Conservation (phyloP, 1,140 invertebrate species). For the Cherax quadricarinatus region DNA sequence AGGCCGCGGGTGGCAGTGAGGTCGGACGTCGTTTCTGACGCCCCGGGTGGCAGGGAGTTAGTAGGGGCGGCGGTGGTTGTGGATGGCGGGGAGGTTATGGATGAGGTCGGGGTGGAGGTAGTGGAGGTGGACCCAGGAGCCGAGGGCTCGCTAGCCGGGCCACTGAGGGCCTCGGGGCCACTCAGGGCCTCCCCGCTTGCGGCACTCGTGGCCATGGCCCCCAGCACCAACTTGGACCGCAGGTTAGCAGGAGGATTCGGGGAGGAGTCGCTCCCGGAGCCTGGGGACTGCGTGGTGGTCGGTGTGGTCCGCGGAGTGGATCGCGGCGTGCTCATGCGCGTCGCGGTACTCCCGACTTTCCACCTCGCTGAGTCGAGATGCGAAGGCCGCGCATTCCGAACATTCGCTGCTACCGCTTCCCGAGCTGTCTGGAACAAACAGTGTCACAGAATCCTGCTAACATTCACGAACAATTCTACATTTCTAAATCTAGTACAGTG, state of each 20-base stretch:
- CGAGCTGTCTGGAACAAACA: slow-evolving; percentile 77
- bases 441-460: slow-evolving; percentile 64
- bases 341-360: slow-evolving; percentile 56
- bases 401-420: slow-evolving; percentile 76
- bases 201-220: slow-evolving; percentile 56
- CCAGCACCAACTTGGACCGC: slow-evolving; percentile 69
- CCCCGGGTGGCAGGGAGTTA: slow-evolving; percentile 49
- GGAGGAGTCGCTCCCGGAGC: slow-evolving; percentile 74
- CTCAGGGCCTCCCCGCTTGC: slow-evolving; percentile 6
- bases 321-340: slow-evolving; percentile 66
- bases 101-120: slow-evolving; percentile 72
- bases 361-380: slow-evolving; percentile 74
- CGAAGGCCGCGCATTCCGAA: slow-evolving; percentile 76
- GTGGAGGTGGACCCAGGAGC: slow-evolving; percentile 72
- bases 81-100: slow-evolving; percentile 71
- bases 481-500: neutral
- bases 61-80: slow-evolving; percentile 66
- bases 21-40: slow-evolving; percentile 56
- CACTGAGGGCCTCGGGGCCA: slow-evolving; percentile 22
- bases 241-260: slow-evolving; percentile 74
- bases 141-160: slow-evolving; percentile 62
- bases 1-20: slow-evolving; percentile 67
- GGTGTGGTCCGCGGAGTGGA: slow-evolving; percentile 67
- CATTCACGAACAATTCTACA: neutral
- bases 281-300: slow-evolving; percentile 73